phyloP scores from a whole-genome alignment of 2,113 vertebrate genomes.

The Amphiprion percula region DNA sequence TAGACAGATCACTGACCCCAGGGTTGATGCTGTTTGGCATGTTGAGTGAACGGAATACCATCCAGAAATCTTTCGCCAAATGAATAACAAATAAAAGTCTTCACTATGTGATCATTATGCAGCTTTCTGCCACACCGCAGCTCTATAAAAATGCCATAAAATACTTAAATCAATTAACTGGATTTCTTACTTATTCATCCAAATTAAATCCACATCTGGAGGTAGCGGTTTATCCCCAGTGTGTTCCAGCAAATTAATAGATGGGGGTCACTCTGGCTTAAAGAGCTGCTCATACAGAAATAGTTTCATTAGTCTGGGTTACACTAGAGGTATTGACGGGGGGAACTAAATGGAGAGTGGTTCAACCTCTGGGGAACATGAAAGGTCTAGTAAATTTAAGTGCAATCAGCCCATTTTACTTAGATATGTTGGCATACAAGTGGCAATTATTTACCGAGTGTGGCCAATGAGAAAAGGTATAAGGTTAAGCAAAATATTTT shows the following conservation, averaged over 20 bases:
- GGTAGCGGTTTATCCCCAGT: conserved; percentile 6
- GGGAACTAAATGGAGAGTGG: not conserved
- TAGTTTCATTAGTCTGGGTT: conserved; percentile 30
- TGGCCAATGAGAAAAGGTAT: not conserved
- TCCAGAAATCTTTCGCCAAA: not conserved
- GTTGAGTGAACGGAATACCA: not conserved
- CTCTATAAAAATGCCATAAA: conserved; percentile 17
- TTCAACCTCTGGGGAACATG: not conserved
- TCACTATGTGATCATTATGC: not conserved
- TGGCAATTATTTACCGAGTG: not conserved
- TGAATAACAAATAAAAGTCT: not conserved
- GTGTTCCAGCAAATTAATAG: conserved; percentile 13
- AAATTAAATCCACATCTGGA: conserved; percentile 26
- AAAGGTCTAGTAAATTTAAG: not conserved
- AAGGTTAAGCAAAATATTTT: no score
- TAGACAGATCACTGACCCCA: not conserved
- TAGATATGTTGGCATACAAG: not conserved
- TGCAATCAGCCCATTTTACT: not conserved
- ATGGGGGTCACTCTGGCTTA: conserved; percentile 8
- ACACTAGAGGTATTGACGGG: not conserved
- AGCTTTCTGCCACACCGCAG: not conserved
- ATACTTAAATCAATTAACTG: not conserved
- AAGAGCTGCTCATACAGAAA: conserved; percentile 11
- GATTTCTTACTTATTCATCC: not conserved
- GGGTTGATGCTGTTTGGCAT: not conserved